Evolutionary conservation across 1,140 invertebrate genomes (phyloP).

Genomic region (Rhynchophorus ferrugineus): DNA sequence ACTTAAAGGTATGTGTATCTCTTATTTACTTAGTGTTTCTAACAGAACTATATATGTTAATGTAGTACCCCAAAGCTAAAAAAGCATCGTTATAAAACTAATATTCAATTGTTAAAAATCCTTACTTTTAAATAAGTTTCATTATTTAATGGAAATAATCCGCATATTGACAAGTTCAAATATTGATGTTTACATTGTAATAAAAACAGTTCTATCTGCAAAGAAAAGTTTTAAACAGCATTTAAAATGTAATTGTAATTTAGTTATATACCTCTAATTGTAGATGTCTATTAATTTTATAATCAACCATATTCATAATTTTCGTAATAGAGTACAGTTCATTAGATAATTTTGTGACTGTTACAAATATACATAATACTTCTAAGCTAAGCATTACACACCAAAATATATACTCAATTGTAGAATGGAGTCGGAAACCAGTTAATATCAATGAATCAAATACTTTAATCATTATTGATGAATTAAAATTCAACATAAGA

Average conservation of each 20-base stretch:
- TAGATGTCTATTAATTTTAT: too few relatives aligned
- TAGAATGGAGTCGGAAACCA: too few relatives aligned
- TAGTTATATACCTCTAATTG: too few relatives aligned
- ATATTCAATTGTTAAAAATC: slow-evolving; percentile 1
- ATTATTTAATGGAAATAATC: slow-evolving; percentile 19
- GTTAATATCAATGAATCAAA: too few relatives aligned
- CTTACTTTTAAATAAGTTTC: slow-evolving; percentile 11
- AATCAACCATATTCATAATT: too few relatives aligned
- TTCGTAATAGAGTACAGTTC: too few relatives aligned
- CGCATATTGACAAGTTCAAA: slow-evolving; percentile 12
- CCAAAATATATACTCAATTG: too few relatives aligned
- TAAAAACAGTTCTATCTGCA: slow-evolving; percentile 14
- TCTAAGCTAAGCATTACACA: too few relatives aligned
- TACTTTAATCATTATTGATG: too few relatives aligned
- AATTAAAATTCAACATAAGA: background rate
- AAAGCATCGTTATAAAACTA: background rate
- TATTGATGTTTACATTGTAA: slow-evolving; percentile 15
- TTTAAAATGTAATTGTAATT: background rate
- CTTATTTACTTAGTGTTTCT: background rate
- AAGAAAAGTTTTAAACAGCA: background rate
- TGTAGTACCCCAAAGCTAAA: background rate
- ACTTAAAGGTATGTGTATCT: background rate
- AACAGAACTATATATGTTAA: background rate
- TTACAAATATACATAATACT: too few relatives aligned
- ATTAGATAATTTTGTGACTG: too few relatives aligned